Percentiles rank a stretch among this genome's conserved stretches.
Evolutionary conservation across 2,113 vertebrate species (phyloP).

Genomic region (Petromus typicus): DNA sequence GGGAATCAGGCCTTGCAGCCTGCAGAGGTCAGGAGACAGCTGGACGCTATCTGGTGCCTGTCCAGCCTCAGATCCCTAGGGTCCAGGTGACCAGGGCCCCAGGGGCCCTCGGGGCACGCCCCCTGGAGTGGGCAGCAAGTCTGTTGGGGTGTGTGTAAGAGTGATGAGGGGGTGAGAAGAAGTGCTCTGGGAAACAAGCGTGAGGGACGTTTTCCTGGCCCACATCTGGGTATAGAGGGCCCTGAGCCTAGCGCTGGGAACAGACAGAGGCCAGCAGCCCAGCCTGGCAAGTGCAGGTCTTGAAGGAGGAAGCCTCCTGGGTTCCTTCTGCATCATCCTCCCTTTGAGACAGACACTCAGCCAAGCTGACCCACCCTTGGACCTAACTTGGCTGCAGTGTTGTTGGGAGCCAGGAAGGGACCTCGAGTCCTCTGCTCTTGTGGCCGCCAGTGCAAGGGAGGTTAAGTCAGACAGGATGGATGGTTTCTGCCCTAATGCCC

Average conservation of each 20-base stretch:
- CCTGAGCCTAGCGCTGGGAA: neutral
- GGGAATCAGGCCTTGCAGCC: neutral
- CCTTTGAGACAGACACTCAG: neutral
- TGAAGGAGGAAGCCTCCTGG: neutral
- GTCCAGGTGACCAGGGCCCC: neutral
- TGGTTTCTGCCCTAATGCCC: neutral
- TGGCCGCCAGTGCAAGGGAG: neutral
- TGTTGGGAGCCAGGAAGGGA: neutral
- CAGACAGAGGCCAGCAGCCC: neutral
- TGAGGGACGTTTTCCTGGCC: neutral
- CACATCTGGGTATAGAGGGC: neutral
- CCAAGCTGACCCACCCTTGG: neutral
- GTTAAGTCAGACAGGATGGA: neutral
- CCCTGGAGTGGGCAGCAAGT: neutral
- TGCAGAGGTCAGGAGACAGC: neutral
- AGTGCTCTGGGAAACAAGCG: neutral
- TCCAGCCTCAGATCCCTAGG: too few relatives aligned
- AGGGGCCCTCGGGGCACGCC: too few relatives aligned
- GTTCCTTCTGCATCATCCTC: neutral
- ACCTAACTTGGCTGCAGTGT: fast-evolving
- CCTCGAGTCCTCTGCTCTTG: neutral
- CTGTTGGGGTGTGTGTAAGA: neutral
- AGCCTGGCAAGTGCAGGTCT: neutral
- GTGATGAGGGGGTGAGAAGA: neutral
- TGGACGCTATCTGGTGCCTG: neutral